Base-by-base conservation (phyloP, 2,888 invertebrate genomes). In the Dynastes tityus region DNA sequence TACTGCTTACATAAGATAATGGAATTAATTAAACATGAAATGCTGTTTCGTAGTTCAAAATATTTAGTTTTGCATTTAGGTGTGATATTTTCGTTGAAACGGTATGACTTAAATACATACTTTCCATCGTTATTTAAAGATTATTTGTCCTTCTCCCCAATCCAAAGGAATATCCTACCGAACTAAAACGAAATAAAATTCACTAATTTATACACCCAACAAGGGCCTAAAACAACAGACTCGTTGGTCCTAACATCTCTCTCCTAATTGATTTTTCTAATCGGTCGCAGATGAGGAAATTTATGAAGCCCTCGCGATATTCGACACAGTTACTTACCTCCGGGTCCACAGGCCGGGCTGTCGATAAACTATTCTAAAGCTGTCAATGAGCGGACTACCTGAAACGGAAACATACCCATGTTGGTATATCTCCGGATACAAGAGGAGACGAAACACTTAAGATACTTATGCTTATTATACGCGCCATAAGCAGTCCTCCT, bases 261-360 rank as follows among this genome's bases (percentile, higher is more conserved):
- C 68, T 68, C 51, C 68, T 68, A 68, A 68, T 68, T 68, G 68
- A 68, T 68, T 68, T 68, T 68, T 68, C 68, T 68, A 68, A 68
- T 68, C 68, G 51, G 49, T 51, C 63, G n/a, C 5, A 68, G 68
- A 22, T 37, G 51, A 68, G 49, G 29, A 51, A 68, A 68, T 68
- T 68, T 68, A 68, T 51, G 68, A 68, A 51, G 51, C 27, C 51
- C 51, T n/a, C 27, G 68, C 51, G 65, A 67, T 67, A 67, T 67
- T 67, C 45, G 55, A 58, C 55, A 58, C 65, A 67, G 45, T 45
- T 29, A 40, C 51, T 16, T 51, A 68, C 51, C 68, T 16, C 51
- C n/a, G 53, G 51, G 68, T 49, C 29, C 22, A 53, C 22, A 16
- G 27, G 45, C 2, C 11, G 29, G 51, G 51, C 22, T 53, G 68